Conservation (phyloP, 2,113 vertebrate species). For the Nestor notabilis region DNA sequence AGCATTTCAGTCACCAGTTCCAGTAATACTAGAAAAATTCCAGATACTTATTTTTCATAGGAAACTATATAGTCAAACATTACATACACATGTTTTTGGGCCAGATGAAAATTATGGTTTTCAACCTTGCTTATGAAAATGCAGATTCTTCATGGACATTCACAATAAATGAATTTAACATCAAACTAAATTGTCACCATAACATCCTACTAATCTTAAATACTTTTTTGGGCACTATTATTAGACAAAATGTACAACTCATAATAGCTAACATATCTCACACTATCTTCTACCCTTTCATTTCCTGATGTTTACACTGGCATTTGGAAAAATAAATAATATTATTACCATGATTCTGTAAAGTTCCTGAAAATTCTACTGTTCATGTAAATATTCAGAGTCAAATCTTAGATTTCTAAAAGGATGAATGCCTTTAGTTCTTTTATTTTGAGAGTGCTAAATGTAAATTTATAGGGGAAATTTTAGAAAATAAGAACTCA, state of each 20-base stretch:
- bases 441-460: background rate
- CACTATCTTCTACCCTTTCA: background rate
- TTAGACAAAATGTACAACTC: background rate
- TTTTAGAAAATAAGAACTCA: background rate
- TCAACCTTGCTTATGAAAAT: background rate
- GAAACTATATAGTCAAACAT: background rate
- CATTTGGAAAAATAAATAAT: background rate
- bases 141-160: background rate
- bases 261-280: background rate
- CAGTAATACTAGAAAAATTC: background rate
- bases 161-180: background rate
- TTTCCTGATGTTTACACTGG: background rate
- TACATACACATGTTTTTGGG: background rate
- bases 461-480: background rate
- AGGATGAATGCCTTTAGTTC: background rate
- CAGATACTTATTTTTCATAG: background rate
- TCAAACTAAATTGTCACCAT: background rate
- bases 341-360: background rate
- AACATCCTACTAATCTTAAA: background rate
- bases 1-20: background rate
- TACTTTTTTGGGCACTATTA: background rate
- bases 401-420: background rate
- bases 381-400: background rate
- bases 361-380: background rate
- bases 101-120: background rate